A percentile compares a stretch with the other conserved stretches of the same genome.
phyloP scores from a whole-genome alignment of 2,888 invertebrate species.

The Mesoligia furuncula region DNA sequence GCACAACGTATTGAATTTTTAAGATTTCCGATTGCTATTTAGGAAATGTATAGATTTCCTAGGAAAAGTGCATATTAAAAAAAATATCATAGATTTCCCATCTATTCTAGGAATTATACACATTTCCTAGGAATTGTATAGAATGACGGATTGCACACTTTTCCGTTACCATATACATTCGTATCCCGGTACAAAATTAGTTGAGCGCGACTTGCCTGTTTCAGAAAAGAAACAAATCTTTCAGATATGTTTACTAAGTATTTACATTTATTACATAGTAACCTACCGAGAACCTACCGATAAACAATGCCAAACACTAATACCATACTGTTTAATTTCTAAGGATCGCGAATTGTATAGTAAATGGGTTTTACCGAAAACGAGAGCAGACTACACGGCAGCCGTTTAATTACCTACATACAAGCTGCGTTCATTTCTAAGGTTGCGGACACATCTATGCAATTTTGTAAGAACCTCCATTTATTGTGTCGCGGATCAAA shows the following conservation, averaged over 20 bases:
- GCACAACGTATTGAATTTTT: no score
- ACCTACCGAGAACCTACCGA: neutral
- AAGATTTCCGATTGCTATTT: no score
- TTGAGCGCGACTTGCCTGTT: neutral
- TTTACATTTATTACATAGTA: neutral
- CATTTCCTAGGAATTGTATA: no score
- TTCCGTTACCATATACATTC: no score
- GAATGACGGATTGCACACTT: no score
- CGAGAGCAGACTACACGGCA: constrained; percentile 9
- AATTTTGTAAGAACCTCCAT: neutral
- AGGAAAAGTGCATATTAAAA: no score
- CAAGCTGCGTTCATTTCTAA: neutral
- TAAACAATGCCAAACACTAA: neutral
- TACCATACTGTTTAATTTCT: neutral
- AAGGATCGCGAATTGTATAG: neutral
- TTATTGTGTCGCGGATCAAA: neutral
- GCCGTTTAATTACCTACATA: neutral
- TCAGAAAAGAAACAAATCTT: neutral
- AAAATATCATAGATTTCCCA: no score
- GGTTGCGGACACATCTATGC: neutral
- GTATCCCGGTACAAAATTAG: neutral
- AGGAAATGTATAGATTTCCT: no score
- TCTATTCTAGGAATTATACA: no score
- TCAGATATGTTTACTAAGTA: neutral
- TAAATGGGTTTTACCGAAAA: constrained; percentile 13